Evolutionary conservation across 2,113 vertebrate species (phyloP).

Genomic region (Oreochromis spilurus): DNA sequence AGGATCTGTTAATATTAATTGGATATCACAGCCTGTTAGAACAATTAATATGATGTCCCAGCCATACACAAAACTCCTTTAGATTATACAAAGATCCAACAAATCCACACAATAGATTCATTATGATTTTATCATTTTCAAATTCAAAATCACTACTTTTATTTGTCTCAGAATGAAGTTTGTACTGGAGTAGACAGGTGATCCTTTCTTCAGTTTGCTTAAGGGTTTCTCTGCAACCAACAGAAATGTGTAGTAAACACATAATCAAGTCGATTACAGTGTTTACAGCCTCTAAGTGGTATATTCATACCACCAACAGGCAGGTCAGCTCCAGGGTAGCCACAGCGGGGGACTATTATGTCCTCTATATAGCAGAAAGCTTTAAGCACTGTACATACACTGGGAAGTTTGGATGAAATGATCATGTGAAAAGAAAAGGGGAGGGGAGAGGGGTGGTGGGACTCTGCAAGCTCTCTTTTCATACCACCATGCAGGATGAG

Average conservation of each 20-base stretch:
- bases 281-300: not conserved
- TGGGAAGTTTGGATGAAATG: not conserved
- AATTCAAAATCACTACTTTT: rapidly evolving
- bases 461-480: not conserved
- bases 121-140: not conserved
- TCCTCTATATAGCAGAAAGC: not conserved
- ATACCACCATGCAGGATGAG: not conserved
- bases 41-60: not conserved
- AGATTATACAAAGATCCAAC: too few species aligned
- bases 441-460: not conserved
- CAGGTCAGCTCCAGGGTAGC: not conserved
- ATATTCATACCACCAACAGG: not conserved
- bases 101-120: not conserved
- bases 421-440: not conserved
- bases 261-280: not conserved
- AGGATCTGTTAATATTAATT: not conserved
- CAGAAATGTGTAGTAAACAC: not conserved
- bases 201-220: not conserved
- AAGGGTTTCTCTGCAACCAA: not conserved
- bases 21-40: not conserved
- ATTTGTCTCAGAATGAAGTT: not conserved
- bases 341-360: not conserved
- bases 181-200: not conserved
- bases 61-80: too few species aligned
- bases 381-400: not conserved